phyloP scores from a whole-genome alignment of 2,113 vertebrate species.

The Triplophysa rosa region DNA sequence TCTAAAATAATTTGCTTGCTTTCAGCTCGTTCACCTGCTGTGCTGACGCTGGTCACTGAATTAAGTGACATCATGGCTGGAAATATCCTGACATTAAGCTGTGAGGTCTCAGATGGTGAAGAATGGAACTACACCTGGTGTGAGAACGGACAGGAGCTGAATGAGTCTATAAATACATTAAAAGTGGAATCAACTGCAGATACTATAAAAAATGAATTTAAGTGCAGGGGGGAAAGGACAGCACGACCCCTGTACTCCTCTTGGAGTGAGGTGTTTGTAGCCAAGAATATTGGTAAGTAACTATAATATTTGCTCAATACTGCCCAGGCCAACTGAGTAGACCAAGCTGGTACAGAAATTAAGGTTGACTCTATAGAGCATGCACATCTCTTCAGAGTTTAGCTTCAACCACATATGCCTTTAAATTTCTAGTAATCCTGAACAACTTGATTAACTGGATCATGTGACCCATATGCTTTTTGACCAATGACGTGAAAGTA shows the following conservation, averaged over 20 bases:
- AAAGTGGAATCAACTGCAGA: constrained; percentile 60
- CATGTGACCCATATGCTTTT: too few species aligned
- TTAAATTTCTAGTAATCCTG: too few species aligned
- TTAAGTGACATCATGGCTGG: constrained; percentile 70
- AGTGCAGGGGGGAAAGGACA: constrained; percentile 52
- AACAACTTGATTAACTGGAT: too few species aligned
- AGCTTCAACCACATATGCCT: too few species aligned
- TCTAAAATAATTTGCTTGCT: background rate
- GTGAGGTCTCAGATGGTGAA: constrained; percentile 48
- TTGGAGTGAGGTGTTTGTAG: constrained; percentile 50
- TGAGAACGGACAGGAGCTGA: fast-evolving
- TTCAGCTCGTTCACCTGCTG: constrained; percentile 62
- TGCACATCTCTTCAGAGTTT: too few species aligned
- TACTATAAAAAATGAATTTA: constrained; percentile 61
- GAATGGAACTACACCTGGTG: constrained; percentile 69
- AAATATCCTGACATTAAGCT: constrained; percentile 64
- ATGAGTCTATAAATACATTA: background rate
- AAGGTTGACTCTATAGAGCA: too few species aligned
- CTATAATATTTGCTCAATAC: too few species aligned
- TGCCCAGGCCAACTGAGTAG: too few species aligned
- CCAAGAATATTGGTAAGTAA: constrained; percentile 70
- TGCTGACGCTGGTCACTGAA: constrained; percentile 60
- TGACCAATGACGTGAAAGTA: too few species aligned
- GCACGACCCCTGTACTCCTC: constrained; percentile 59
- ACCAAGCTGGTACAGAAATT: too few species aligned